Percentiles rank a stretch among this genome's conserved stretches.
phyloP scores from a whole-genome alignment of 2,797 vertebrate genomes.

The Oryzias dopingdopingensis region DNA sequence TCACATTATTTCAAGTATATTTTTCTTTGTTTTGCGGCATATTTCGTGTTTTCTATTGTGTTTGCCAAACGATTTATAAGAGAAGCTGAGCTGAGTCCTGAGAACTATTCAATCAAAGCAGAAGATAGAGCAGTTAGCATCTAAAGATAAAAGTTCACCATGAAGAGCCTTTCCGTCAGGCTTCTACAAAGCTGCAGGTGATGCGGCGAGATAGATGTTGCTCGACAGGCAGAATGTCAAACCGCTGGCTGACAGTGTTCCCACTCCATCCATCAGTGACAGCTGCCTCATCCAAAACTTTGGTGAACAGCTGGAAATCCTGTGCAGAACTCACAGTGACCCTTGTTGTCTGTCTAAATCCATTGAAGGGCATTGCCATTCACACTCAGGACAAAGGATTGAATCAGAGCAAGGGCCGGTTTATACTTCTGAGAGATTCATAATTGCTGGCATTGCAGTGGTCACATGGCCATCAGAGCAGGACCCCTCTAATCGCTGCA shows the following conservation, averaged over 20 bases:
- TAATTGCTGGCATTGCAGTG: no score
- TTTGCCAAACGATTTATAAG: constrained; percentile 6
- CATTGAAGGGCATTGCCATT: neutral
- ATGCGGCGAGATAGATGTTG: constrained; percentile 16
- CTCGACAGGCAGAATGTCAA: constrained; percentile 11
- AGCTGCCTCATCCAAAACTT: constrained; percentile 21
- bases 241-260: constrained; percentile 6
- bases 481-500: no score
- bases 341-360: neutral
- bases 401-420: no score
- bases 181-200: constrained; percentile 2
- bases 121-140: constrained; percentile 28
- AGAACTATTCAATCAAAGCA: constrained; percentile 20
- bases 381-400: no score
- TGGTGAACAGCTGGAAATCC: constrained; percentile 7
- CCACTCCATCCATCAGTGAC: constrained; percentile 10
- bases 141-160: constrained; percentile 20
- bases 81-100: neutral
- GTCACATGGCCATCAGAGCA: no score
- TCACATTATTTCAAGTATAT: no score
- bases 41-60: no score
- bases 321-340: neutral
- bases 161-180: constrained; percentile 25
- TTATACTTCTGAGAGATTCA: no score
- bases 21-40: no score